These are phyloP conservation scores for Diaperis boleti DNA, from an alignment of 2,888 invertebrate species.

Conservation along the genomic window DNA sequence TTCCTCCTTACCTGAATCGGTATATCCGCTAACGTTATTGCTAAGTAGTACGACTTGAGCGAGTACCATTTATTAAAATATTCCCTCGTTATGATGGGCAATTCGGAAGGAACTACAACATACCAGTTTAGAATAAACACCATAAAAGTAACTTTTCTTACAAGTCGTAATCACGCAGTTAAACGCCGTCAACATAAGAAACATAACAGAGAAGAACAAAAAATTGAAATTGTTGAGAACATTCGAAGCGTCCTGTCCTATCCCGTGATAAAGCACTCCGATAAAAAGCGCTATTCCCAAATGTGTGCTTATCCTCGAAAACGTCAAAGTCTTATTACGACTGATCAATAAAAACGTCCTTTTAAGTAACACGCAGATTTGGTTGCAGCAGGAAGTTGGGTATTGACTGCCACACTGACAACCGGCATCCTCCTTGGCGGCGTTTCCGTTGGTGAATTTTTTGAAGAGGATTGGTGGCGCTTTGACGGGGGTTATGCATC, in stretches of 20 bases:
- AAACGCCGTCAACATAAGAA: slow-evolving; percentile 94
- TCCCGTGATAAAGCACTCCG: slow-evolving; percentile 85
- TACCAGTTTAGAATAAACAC: slow-evolving; percentile 8
- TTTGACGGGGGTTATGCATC: slow-evolving; percentile 69
- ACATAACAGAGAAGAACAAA: slow-evolving; percentile 92
- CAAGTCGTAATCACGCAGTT: slow-evolving; percentile 91
- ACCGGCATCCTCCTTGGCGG: slow-evolving; percentile 42
- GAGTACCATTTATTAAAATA: slow-evolving; percentile 74
- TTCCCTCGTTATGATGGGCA: slow-evolving; percentile 73
- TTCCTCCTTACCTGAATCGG: slow-evolving; percentile 65
- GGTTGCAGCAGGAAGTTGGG: slow-evolving; percentile 71
- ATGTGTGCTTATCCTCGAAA: slow-evolving; percentile 84
- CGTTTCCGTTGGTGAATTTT: slow-evolving; percentile 42
- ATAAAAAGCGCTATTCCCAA: slow-evolving; percentile 83
- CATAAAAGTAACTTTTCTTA: slow-evolving; percentile 69
- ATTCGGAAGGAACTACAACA: slow-evolving; percentile 73
- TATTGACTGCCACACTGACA: slow-evolving; percentile 63
- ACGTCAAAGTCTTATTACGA: slow-evolving; percentile 80
- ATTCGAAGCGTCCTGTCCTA: slow-evolving; percentile 88
- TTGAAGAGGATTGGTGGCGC: slow-evolving; percentile 63
- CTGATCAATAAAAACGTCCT: slow-evolving; percentile 74
- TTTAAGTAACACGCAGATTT: slow-evolving; percentile 72
- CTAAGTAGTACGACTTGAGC: slow-evolving; percentile 74
- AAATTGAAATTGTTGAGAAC: slow-evolving; percentile 89
- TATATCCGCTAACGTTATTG: slow-evolving; percentile 76